Percentiles rank a stretch among this genome's conserved stretches.
Evolutionary conservation across 2,797 vertebrate genomes (phyloP).

Genomic region (Syncerus caffer): DNA sequence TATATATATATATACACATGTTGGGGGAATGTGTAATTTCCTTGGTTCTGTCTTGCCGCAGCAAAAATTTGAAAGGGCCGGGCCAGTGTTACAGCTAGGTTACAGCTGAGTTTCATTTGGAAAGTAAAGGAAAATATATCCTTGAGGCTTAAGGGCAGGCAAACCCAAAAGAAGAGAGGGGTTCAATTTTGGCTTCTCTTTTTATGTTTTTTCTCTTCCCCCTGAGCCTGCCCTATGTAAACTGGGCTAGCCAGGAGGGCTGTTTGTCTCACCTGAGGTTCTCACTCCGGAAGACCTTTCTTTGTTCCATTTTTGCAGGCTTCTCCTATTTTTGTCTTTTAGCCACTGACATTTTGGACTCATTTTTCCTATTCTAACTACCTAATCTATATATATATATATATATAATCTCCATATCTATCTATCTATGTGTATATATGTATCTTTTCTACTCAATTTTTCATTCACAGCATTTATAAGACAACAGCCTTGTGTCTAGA

Average conservation of each 20-base stretch:
- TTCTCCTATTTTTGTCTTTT: background rate
- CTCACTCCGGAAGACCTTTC: background rate
- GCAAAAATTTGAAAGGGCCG: background rate
- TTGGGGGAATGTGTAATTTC: background rate
- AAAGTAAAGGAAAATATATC: background rate
- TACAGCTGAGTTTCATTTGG: background rate
- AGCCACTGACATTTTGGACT: background rate
- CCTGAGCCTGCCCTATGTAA: background rate
- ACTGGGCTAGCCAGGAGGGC: background rate
- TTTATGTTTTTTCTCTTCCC: background rate
- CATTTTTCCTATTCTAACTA: background rate
- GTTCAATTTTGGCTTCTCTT: background rate
- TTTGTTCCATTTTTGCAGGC: background rate
- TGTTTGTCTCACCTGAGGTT: background rate
- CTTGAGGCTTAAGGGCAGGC: background rate
- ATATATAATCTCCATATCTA: background rate
- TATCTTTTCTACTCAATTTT: background rate
- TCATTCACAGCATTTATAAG: background rate
- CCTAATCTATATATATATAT: background rate
- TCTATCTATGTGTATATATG: background rate
- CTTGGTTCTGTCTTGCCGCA: background rate
- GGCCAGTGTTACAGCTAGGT: background rate
- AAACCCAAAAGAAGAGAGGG: background rate
- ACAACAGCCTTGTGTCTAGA: background rate
- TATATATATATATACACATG: background rate